These are phyloP conservation scores for Drosophila hydei DNA, from an alignment of 1,140 invertebrate species.

Conservation along the genomic window DNA sequence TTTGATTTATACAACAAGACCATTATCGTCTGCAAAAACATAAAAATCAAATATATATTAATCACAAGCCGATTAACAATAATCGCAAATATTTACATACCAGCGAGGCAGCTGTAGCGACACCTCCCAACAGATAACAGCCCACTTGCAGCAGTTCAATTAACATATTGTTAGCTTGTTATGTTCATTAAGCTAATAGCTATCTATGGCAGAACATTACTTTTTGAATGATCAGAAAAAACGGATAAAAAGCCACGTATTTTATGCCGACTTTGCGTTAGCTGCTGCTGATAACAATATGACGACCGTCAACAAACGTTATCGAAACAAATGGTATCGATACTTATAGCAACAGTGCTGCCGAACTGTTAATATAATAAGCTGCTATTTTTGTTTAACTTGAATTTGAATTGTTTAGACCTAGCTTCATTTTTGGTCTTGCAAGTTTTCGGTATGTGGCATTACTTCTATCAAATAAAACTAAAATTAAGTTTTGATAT, in stretches of 20 bases:
- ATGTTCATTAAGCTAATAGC: conserved; percentile 18
- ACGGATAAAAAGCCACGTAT: conserved; percentile 57
- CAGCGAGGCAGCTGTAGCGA: conserved; percentile 29
- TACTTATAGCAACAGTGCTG: conserved; percentile 4
- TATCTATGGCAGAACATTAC: conserved; percentile 60
- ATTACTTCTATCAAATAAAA: no score
- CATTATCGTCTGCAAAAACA: conserved; percentile 86
- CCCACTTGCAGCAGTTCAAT: conserved; percentile 44
- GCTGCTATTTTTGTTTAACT: background rate
- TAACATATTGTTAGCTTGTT: conserved; percentile 42
- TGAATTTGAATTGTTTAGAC: background rate
- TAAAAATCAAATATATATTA: conserved; percentile 19
- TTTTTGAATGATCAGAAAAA: conserved; percentile 51
- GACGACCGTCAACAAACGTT: conserved; percentile 10
- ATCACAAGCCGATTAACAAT: conserved; percentile 16
- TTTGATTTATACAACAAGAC: conserved; percentile 86
- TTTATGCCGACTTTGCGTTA: conserved; percentile 40
- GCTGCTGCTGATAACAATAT: conserved; percentile 40
- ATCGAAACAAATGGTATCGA: conserved; percentile 27
- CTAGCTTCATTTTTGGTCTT: no score
- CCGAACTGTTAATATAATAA: conserved; percentile 12
- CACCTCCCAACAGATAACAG: conserved; percentile 44
- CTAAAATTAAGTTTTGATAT: no score
- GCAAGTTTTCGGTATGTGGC: no score
- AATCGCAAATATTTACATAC: conserved; percentile 42